Evolutionary conservation across 2,113 vertebrate genomes (phyloP).

Genomic region (Plotosus lineatus): DNA sequence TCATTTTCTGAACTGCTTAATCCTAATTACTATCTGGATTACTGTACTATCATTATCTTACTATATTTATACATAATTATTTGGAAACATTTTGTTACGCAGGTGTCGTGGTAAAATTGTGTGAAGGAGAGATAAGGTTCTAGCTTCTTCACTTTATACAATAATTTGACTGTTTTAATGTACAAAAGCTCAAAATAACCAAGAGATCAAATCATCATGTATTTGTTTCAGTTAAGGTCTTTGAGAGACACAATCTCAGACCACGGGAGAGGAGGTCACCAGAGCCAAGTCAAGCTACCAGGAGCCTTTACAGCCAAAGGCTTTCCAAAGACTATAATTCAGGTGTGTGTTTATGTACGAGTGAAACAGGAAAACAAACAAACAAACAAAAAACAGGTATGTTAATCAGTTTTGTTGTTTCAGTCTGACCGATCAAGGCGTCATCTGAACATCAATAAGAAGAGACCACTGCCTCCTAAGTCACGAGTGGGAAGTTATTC

Average conservation of each 20-base stretch:
- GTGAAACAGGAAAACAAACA: background rate
- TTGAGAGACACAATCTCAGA: slow-evolving; percentile 49
- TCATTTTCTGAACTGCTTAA: too few species aligned
- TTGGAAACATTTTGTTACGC: background rate
- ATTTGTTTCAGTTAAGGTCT: slow-evolving; percentile 30
- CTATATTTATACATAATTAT: too few species aligned
- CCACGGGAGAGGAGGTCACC: slow-evolving; percentile 61
- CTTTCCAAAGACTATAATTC: slow-evolving; percentile 71
- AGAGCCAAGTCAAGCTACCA: slow-evolving; percentile 59
- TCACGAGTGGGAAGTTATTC: slow-evolving; percentile 45
- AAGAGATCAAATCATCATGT: background rate
- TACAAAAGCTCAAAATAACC: background rate
- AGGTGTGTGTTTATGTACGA: slow-evolving; percentile 58
- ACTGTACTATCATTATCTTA: too few species aligned
- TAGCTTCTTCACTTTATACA: background rate
- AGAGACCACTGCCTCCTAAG: slow-evolving; percentile 17
- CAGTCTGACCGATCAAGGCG: slow-evolving; percentile 41
- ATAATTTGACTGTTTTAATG: background rate
- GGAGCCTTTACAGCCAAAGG: slow-evolving; percentile 70
- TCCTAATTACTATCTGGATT: too few species aligned
- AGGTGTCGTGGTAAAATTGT: background rate
- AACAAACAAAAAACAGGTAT: background rate
- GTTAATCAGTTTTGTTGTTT: background rate
- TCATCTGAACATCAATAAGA: slow-evolving; percentile 39
- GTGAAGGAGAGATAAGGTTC: background rate